phyloP scores from a whole-genome alignment of 2,888 invertebrate species.

The Dicranocentrus wangi region DNA sequence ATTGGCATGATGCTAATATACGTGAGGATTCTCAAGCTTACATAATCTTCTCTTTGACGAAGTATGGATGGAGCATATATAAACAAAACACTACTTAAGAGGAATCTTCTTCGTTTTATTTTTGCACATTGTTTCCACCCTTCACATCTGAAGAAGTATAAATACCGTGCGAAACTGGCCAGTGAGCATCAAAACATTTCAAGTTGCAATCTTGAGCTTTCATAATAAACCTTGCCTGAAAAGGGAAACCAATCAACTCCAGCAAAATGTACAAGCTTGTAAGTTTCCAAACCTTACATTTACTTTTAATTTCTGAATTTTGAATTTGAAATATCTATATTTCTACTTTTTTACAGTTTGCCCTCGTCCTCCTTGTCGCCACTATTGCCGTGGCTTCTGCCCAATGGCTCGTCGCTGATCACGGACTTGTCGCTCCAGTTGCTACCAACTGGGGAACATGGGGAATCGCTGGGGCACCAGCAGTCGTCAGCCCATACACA shows the following conservation, averaged over 20 bases:
- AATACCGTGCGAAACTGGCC: too few relatives aligned
- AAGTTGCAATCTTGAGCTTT: conserved; percentile 14
- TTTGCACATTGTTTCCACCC: too few relatives aligned
- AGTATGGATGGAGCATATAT: too few relatives aligned
- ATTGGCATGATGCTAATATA: too few relatives aligned
- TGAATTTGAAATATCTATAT: neutral
- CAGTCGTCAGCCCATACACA: conserved; percentile 3
- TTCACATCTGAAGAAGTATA: too few relatives aligned
- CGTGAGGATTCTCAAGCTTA: too few relatives aligned
- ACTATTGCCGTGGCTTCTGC: neutral
- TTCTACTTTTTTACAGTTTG: neutral
- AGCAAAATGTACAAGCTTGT: neutral
- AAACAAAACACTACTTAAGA: too few relatives aligned
- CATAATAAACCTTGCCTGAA: neutral
- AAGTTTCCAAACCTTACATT: conserved; percentile 4
- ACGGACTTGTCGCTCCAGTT: too few relatives aligned
- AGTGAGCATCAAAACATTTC: neutral
- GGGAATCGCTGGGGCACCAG: neutral
- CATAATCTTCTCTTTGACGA: too few relatives aligned
- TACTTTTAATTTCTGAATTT: neutral
- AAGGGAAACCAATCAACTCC: neutral
- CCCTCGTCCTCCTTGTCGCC: conserved; percentile 2
- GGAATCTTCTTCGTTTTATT: too few relatives aligned
- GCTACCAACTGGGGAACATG: too few relatives aligned
- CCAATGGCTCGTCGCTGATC: neutral